Conservation (phyloP, 2,888 invertebrate genomes). For the Hypomecis punctinalis region DNA sequence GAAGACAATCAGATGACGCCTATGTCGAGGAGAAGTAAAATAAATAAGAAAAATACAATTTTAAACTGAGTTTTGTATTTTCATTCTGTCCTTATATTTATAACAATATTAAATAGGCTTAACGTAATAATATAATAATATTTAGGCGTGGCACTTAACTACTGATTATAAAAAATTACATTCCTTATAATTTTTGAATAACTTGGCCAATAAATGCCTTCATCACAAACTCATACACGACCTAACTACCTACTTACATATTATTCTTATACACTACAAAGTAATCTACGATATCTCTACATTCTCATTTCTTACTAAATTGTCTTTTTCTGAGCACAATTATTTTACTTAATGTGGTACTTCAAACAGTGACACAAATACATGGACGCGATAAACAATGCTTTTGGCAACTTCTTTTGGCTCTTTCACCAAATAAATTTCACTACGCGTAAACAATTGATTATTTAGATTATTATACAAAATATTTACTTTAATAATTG, state of each 20-base stretch:
- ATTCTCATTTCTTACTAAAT: slow-evolving; percentile 63
- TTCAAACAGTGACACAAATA: slow-evolving; percentile 51
- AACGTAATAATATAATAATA: slow-evolving; percentile 67
- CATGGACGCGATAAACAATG: slow-evolving; percentile 68
- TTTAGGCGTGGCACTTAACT: slow-evolving; percentile 83
- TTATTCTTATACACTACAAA: slow-evolving; percentile 48
- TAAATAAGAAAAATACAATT: slow-evolving; percentile 37
- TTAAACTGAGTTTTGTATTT: slow-evolving; percentile 74
- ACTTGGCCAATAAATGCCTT: slow-evolving; percentile 81
- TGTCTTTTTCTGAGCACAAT: slow-evolving; percentile 81
- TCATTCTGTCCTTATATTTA: slow-evolving; percentile 68
- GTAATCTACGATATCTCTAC: slow-evolving; percentile 61
- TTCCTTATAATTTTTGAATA: slow-evolving; percentile 70
- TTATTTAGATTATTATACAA: slow-evolving; percentile 1
- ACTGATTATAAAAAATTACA: slow-evolving; percentile 75
- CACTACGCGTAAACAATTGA: slow-evolving; percentile 7
- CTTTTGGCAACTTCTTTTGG: slow-evolving; percentile 82
- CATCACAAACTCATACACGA: slow-evolving; percentile 67
- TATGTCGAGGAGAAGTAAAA: neutral
- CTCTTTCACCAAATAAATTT: slow-evolving; percentile 72
- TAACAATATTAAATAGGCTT: slow-evolving; percentile 81
- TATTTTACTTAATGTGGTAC: slow-evolving; percentile 54
- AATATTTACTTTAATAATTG: neutral
- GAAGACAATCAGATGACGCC: too few relatives aligned
- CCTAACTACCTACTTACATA: slow-evolving; percentile 42